Percentiles rank a stretch among this genome's conserved stretches.
Evolutionary conservation across 2,888 invertebrate species (phyloP).

Genomic region (Hylaea fasciaria): DNA sequence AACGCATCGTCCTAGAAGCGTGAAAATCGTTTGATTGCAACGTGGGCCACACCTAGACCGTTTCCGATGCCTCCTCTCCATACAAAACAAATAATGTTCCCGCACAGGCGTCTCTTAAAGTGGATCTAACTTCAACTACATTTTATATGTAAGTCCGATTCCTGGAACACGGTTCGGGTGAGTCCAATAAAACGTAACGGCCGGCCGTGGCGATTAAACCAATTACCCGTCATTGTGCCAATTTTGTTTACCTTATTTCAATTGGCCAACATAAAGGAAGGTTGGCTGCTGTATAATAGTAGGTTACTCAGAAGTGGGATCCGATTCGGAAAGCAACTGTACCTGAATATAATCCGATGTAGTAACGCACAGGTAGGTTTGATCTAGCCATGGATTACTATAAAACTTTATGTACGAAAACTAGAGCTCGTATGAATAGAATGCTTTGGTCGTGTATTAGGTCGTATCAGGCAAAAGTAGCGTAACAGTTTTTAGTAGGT

Average conservation of each 20-base stretch:
- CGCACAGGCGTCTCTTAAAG: background rate
- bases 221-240: slow-evolving; percentile 63
- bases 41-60: no score
- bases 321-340: slow-evolving; percentile 4
- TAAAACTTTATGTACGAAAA: no score
- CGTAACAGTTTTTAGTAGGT: no score
- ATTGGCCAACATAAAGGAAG: slow-evolving; percentile 45
- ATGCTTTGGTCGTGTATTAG: no score
- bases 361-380: background rate
- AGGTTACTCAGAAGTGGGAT: slow-evolving; percentile 16
- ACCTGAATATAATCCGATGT: slow-evolving; percentile 1
- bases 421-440: no score
- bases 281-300: slow-evolving; percentile 42
- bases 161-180: slow-evolving; percentile 56
- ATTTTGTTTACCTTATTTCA: slow-evolving; percentile 59
- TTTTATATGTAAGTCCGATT: slow-evolving; percentile 36
- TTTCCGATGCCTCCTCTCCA: no score
- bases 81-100: no score
- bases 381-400: background rate
- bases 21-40: background rate
- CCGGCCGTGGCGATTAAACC: slow-evolving; percentile 62
- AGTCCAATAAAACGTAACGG: slow-evolving; percentile 65
- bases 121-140: slow-evolving; percentile 8
- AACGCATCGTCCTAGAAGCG: no score
- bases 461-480: no score